phyloP scores from a whole-genome alignment of 2,888 invertebrate genomes.

The Phrixothrix hirtus region DNA sequence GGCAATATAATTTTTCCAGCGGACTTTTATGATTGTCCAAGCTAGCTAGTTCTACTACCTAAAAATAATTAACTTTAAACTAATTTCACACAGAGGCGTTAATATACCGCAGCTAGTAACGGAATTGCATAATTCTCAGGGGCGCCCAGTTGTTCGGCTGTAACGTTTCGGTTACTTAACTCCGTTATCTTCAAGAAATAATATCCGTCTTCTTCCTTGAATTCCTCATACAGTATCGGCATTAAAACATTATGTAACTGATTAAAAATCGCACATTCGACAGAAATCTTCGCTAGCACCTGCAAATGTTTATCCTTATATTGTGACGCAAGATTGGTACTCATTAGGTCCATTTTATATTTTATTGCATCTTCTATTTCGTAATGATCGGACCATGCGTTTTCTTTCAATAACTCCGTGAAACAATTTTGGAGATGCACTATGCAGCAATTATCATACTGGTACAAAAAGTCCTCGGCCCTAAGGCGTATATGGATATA shows the following conservation, averaged over 20 bases:
- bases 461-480: not conserved
- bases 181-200: slow-evolving; percentile 50
- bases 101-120: slow-evolving; percentile 52
- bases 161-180: slow-evolving; percentile 47
- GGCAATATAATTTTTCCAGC: slow-evolving; percentile 55
- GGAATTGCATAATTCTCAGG: slow-evolving; percentile 52
- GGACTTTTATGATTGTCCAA: slow-evolving; percentile 54
- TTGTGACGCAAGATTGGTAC: not conserved
- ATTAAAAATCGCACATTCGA: slow-evolving; percentile 34
- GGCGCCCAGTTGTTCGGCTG: slow-evolving; percentile 54
- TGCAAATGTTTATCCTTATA: too few relatives aligned
- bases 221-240: slow-evolving; percentile 43
- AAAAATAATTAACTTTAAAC: slow-evolving; percentile 27
- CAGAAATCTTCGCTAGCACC: not conserved
- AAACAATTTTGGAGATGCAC: not conserved
- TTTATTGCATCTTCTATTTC: not conserved
- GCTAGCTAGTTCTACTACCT: slow-evolving; percentile 57
- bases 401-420: not conserved
- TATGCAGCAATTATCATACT: not conserved
- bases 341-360: not conserved
- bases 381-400: not conserved
- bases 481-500: slow-evolving; percentile 2
- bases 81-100: not conserved
- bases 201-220: slow-evolving; percentile 46
- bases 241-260: slow-evolving; percentile 51